Evolutionary conservation across 2,113 vertebrate genomes (phyloP).

Genomic region (Isurus oxyrinchus): DNA sequence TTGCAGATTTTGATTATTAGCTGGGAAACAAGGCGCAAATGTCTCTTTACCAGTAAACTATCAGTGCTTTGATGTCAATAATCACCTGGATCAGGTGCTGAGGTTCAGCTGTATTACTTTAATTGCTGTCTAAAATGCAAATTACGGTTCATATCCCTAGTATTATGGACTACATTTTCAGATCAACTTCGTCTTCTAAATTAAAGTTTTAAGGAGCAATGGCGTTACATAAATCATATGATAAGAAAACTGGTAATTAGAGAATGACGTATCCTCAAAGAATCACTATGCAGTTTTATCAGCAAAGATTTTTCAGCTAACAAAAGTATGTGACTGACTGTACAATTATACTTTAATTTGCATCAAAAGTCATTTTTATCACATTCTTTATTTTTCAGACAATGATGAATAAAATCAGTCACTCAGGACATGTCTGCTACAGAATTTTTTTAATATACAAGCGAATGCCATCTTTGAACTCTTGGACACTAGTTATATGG

Average conservation of each 20-base stretch:
- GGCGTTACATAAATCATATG: not conserved
- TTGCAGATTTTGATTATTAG: not conserved
- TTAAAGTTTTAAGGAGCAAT: not conserved
- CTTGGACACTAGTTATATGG: not conserved
- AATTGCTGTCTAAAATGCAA: not conserved
- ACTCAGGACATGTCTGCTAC: not conserved
- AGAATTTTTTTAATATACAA: not conserved
- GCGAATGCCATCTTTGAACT: not conserved
- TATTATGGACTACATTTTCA: not conserved
- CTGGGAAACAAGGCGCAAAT: not conserved
- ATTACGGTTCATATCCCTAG: not conserved
- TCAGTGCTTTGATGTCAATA: not conserved
- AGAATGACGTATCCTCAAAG: not conserved
- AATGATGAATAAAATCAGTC: conserved; percentile 25
- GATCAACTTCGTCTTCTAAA: not conserved
- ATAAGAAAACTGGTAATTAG: not conserved
- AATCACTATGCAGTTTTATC: not conserved
- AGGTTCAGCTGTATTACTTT: not conserved
- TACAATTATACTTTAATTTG: not conserved
- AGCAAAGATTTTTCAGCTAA: not conserved
- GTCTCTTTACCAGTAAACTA: not conserved
- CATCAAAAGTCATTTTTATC: not conserved
- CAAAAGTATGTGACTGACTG: not conserved
- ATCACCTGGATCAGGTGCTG: not conserved
- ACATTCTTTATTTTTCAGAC: conserved; percentile 1